Percentiles rank a stretch among this genome's conserved stretches.
Conservation (phyloP, 2,113 vertebrate genomes). For the Spheniscus mendiculus region DNA sequence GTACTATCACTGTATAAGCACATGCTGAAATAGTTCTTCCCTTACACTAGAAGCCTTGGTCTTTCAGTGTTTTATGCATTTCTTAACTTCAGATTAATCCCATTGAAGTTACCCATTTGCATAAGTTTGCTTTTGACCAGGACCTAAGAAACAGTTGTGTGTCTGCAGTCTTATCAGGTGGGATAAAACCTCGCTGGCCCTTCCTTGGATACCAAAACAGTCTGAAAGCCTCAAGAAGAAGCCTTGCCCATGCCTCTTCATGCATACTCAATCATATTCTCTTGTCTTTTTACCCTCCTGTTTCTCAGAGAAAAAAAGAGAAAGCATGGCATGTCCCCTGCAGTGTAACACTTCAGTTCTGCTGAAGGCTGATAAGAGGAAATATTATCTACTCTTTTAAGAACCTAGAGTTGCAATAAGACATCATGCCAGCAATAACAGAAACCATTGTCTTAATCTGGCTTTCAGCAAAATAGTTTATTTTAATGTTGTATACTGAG, state of each 20-base stretch:
- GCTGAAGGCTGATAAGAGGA: neutral
- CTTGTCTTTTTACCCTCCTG: neutral
- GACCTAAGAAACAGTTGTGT: neutral
- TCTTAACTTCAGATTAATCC: neutral
- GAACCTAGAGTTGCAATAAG: neutral
- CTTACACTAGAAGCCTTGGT: neutral
- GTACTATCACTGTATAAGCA: neutral
- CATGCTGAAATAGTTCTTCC: neutral
- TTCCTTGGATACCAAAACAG: neutral
- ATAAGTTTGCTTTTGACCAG: neutral
- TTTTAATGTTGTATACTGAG: neutral
- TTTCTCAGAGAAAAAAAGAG: neutral
- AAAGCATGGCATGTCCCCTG: neutral
- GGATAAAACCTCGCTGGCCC: neutral
- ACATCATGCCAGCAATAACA: neutral
- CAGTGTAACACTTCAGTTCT: neutral
- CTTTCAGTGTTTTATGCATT: neutral
- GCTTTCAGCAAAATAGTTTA: neutral
- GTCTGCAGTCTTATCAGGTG: neutral
- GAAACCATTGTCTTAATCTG: conserved; percentile 16
- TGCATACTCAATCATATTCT: neutral
- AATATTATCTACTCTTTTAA: neutral
- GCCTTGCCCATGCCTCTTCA: neutral
- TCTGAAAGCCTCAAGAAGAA: neutral
- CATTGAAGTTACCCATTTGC: neutral